Conservation (phyloP, 2,797 vertebrate species). For the Pangasius mekongensis region DNA sequence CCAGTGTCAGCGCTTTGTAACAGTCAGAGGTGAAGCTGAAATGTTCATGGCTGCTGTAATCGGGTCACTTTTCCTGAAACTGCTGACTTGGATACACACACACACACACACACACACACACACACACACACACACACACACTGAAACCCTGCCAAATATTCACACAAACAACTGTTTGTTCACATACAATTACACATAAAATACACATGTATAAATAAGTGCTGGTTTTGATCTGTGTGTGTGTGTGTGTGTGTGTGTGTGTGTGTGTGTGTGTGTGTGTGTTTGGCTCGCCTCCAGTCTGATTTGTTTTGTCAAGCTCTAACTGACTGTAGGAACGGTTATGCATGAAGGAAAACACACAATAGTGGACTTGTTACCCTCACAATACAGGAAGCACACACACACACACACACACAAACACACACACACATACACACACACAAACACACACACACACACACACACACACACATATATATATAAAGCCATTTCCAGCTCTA, state of each 20-base stretch:
- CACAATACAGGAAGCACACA: constrained; percentile 4
- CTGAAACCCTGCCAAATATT: not conserved
- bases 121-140: constrained; percentile 21
- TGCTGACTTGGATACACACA: not conserved
- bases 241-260: constrained; percentile 36
- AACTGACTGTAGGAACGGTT: constrained; percentile 38
- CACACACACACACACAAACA: constrained; percentile 19
- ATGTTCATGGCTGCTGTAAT: not conserved
- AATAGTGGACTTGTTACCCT: constrained; percentile 26
- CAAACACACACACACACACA: no score
- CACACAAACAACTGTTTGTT: not conserved
- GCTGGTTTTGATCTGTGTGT: not conserved
- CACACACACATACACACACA: constrained; percentile 4
- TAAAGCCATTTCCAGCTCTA: not conserved
- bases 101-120: no score
- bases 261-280: constrained; percentile 39
- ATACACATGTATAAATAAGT: not conserved
- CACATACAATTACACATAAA: not conserved
- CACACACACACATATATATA: no score
- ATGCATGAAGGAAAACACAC: constrained; percentile 21
- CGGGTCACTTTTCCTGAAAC: not conserved
- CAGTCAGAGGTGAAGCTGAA: no score
- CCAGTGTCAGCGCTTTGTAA: no score
- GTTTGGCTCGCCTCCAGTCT: not conserved
- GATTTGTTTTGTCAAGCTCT: constrained; percentile 35